Evolutionary conservation across 2,888 invertebrate species (phyloP).

Genomic region (Lacanobia oleracea): DNA sequence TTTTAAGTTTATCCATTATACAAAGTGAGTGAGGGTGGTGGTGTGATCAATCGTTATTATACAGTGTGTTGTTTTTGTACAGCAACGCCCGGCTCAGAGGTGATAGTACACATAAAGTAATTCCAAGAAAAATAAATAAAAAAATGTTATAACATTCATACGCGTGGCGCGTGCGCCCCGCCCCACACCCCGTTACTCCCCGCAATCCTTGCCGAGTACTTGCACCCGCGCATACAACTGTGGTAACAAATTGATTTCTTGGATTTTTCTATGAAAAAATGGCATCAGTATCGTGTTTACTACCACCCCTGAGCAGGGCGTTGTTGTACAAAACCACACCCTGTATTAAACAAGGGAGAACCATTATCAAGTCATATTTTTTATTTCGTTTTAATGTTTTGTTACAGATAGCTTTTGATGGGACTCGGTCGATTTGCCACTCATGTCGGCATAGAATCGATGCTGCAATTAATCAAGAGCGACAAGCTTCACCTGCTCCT

Average conservation of each 20-base stretch:
- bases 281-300: too few relatives aligned
- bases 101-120: too few relatives aligned
- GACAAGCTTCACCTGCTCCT: background rate
- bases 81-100: too few relatives aligned
- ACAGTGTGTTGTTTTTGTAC: too few relatives aligned
- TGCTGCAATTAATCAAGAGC: constrained; percentile 13
- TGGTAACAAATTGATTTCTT: constrained; percentile 11
- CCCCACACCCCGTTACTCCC: constrained; percentile 21
- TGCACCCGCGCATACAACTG: constrained; percentile 14
- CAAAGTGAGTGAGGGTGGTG: too few relatives aligned
- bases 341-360: too few relatives aligned
- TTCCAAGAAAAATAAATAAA: background rate
- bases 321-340: too few relatives aligned
- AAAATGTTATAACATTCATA: constrained; percentile 15
- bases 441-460: constrained; percentile 25
- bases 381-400: too few relatives aligned
- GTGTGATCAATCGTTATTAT: too few relatives aligned
- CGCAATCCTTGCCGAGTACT: constrained; percentile 13
- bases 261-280: constrained; percentile 1
- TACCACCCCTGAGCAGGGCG: too few relatives aligned
- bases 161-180: constrained; percentile 15
- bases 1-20: too few relatives aligned
- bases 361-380: too few relatives aligned
- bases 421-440: constrained; percentile 25
- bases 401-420: constrained; percentile 9